These are phyloP conservation scores for Portevinia maculata DNA, from an alignment of 2,888 invertebrate species.

Conservation along the genomic window DNA sequence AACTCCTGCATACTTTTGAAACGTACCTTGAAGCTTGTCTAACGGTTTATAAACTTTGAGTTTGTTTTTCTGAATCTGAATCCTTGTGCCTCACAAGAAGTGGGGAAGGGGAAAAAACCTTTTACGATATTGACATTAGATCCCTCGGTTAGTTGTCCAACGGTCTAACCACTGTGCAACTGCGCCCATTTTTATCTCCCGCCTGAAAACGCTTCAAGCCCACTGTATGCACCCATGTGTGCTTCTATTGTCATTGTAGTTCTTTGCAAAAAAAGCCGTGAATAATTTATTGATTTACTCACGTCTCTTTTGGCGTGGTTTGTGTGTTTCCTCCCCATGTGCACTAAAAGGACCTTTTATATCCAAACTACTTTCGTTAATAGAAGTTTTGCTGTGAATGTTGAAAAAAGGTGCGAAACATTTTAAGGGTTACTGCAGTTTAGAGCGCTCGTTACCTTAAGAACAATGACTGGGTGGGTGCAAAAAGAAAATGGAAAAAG, in stretches of 20 bases:
- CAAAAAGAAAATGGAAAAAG: background rate
- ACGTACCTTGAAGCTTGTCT: too few species aligned
- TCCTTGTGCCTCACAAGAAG: too few species aligned
- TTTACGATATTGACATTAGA: too few species aligned
- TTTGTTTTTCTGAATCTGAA: too few species aligned
- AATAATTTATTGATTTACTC: slow-evolving; percentile 39
- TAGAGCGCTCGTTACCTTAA: slow-evolving; percentile 1
- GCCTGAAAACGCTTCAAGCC: background rate
- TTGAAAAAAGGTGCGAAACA: slow-evolving; percentile 1
- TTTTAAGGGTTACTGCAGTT: slow-evolving; percentile 17
- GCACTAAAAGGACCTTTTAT: background rate
- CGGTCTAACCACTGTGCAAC: too few species aligned
- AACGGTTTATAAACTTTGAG: too few species aligned
- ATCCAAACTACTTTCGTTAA: background rate
- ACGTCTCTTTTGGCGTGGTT: background rate
- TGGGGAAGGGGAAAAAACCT: too few species aligned
- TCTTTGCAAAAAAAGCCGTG: slow-evolving; percentile 13
- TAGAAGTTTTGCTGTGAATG: background rate
- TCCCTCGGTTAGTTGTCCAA: too few species aligned
- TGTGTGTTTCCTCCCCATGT: background rate
- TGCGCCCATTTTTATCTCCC: too few species aligned
- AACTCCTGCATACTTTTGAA: too few species aligned
- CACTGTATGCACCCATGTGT: slow-evolving; percentile 12
- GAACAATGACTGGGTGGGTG: background rate
- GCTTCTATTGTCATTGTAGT: slow-evolving; percentile 26